These are phyloP conservation scores for Nipponia nippon DNA, from an alignment of 2,113 vertebrate species.

Conservation along the genomic window DNA sequence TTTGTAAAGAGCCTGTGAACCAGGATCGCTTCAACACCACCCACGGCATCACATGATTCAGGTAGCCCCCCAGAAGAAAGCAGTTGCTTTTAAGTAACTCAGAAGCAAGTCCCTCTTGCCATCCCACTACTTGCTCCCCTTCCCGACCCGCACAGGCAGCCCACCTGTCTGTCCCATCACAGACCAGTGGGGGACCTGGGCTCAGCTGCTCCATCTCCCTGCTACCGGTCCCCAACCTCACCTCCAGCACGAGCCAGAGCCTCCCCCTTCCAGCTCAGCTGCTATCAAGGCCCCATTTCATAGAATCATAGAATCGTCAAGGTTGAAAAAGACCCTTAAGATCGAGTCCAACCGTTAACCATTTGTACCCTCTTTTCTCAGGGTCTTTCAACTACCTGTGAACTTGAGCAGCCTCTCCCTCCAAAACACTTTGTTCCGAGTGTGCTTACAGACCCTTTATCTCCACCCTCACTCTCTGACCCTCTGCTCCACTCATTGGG, in stretches of 20 bases:
- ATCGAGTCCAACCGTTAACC: too few species aligned
- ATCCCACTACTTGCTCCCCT: neutral
- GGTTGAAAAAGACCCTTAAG: too few species aligned
- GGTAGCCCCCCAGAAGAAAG: neutral
- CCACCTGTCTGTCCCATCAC: rapidly evolving
- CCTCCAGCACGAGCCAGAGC: neutral
- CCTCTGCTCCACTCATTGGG: neutral
- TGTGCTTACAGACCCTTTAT: neutral
- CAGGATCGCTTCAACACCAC: neutral
- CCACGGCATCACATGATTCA: neutral
- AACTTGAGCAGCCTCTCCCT: neutral
- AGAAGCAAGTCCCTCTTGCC: neutral
- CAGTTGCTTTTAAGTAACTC: neutral
- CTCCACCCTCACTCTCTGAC: neutral
- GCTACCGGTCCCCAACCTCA: neutral
- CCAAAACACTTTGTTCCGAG: neutral
- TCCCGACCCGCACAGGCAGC: neutral
- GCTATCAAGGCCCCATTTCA: neutral
- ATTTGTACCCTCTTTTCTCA: neutral
- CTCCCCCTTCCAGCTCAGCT: neutral
- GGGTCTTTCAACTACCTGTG: neutral
- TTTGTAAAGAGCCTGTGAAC: neutral
- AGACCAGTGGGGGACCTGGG: neutral
- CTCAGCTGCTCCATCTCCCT: neutral
- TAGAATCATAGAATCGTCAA: too few species aligned